These are phyloP conservation scores for Rostratula benghalensis DNA, from an alignment of 2,113 vertebrate species.

Conservation along the genomic window DNA sequence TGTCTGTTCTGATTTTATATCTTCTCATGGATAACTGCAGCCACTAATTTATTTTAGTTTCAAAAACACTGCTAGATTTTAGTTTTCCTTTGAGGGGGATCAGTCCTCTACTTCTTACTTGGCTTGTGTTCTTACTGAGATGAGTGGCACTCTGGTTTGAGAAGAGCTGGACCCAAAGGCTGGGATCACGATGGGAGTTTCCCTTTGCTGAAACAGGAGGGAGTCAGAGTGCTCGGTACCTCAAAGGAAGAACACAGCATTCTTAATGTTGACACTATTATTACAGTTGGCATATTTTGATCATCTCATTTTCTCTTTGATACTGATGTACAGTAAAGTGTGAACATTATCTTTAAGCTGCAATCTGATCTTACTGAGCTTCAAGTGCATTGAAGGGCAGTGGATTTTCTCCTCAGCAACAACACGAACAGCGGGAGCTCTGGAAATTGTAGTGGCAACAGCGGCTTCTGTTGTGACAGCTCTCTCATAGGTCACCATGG, in stretches of 20 bases:
- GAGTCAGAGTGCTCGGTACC: neutral
- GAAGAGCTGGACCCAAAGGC: neutral
- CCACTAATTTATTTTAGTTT: neutral
- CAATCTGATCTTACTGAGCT: conserved; percentile 51
- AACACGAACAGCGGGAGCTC: conserved; percentile 47
- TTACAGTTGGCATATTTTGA: conserved; percentile 63
- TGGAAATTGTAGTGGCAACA: conserved; percentile 68
- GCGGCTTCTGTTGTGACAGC: conserved; percentile 70
- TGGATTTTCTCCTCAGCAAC: conserved; percentile 40
- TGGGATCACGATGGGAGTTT: neutral
- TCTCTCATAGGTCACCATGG: conserved; percentile 48
- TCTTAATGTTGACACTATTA: neutral
- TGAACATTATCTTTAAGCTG: conserved; percentile 44
- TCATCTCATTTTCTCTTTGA: conserved; percentile 41
- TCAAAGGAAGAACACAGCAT: neutral
- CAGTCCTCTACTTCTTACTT: neutral
- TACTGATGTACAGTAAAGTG: conserved; percentile 32
- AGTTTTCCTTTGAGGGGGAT: neutral
- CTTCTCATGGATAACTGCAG: neutral
- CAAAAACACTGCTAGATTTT: neutral
- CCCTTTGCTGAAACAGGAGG: neutral
- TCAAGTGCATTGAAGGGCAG: conserved; percentile 30
- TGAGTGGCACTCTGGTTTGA: neutral
- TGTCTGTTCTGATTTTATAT: neutral
- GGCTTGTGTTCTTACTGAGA: neutral